Conservation (phyloP, 2,797 vertebrate species). For the Acanthiza pusilla region DNA sequence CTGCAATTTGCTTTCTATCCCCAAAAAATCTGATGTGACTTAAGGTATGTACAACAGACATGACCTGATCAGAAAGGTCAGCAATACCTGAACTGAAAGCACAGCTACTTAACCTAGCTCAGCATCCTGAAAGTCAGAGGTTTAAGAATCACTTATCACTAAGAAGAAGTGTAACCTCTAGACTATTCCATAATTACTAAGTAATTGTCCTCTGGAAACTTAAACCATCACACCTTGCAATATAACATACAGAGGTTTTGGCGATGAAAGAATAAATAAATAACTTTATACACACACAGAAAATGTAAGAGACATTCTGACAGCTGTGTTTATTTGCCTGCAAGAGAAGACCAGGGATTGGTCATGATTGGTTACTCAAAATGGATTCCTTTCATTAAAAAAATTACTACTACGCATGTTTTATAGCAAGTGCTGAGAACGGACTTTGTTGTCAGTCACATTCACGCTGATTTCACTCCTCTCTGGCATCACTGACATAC, state of each 20-base stretch:
- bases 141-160: neutral
- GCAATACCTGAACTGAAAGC: neutral
- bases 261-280: neutral
- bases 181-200: neutral
- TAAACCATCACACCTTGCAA: neutral
- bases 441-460: neutral
- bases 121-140: neutral
- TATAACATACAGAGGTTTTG: neutral
- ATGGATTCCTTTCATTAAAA: neutral
- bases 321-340: neutral
- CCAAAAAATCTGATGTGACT: neutral
- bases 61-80: neutral
- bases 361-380: neutral
- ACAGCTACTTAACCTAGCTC: neutral
- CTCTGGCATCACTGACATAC: neutral
- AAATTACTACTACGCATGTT: neutral
- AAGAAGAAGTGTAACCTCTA: neutral
- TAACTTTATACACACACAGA: rapidly evolving
- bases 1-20: neutral
- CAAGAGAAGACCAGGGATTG: neutral
- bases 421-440: neutral
- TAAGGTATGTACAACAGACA: neutral
- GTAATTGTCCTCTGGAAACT: neutral
- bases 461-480: too few species aligned
- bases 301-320: neutral